Evolutionary conservation across 2,888 invertebrate species (phyloP).

Genomic region (Archips xylosteana): DNA sequence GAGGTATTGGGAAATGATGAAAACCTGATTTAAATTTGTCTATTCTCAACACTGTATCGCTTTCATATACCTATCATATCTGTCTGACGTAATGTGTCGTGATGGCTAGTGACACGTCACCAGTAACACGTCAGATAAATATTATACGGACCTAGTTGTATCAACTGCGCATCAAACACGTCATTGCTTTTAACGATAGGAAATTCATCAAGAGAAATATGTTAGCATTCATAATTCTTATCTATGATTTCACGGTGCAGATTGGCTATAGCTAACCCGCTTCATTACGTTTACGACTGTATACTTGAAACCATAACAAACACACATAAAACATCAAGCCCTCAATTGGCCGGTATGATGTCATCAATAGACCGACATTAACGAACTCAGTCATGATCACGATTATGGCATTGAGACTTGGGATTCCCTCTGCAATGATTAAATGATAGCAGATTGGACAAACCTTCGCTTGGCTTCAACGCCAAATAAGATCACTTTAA

Average conservation of each 20-base stretch:
- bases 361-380: conserved; percentile 9
- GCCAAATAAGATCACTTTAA: not conserved
- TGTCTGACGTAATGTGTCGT: too few species aligned
- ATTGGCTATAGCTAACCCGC: not conserved
- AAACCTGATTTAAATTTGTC: too few species aligned
- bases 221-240: conserved; percentile 3
- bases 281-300: not conserved
- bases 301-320: not conserved
- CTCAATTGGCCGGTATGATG: not conserved
- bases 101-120: too few species aligned
- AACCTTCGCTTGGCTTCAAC: not conserved
- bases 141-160: not conserved
- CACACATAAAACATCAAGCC: not conserved
- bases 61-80: too few species aligned
- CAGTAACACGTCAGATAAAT: too few species aligned
- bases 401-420: not conserved
- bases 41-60: too few species aligned
- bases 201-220: not conserved
- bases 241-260: conserved; percentile 10
- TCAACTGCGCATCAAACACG: not conserved
- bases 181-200: not conserved
- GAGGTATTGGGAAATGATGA: too few species aligned
- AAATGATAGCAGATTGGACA: not conserved
- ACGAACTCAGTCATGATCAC: not conserved
- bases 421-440: conserved; percentile 10